Evolutionary conservation across 2,113 vertebrate genomes (phyloP).

Genomic region (Aramus guarauna): DNA sequence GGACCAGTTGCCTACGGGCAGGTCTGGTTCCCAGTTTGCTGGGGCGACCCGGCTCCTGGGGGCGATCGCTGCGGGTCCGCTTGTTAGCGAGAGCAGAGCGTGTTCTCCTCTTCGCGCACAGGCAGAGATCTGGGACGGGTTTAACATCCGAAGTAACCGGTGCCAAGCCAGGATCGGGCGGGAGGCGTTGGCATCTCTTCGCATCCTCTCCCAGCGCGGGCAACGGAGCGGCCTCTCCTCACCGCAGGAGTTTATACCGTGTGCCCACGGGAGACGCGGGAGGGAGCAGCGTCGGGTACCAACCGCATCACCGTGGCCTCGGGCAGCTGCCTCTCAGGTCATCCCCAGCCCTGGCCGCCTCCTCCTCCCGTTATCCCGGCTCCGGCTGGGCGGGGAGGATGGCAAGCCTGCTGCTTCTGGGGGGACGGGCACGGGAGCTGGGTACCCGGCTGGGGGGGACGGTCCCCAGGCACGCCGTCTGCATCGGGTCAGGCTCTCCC

Average conservation of each 20-base stretch:
- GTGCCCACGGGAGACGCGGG: accelerated
- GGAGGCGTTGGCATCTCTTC: background rate
- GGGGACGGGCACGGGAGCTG: accelerated
- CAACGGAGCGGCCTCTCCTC: accelerated
- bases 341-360: background rate
- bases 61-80: too few relatives aligned
- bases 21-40: too few relatives aligned
- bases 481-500: background rate
- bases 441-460: accelerated
- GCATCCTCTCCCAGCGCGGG: accelerated
- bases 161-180: accelerated
- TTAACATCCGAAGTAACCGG: background rate
- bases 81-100: accelerated
- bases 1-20: accelerated
- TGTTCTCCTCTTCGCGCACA: accelerated
- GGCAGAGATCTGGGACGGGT: background rate
- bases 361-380: background rate
- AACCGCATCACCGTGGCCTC: accelerated
- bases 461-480: background rate
- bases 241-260: accelerated
- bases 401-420: too few relatives aligned
- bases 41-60: too few relatives aligned
- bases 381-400: background rate
- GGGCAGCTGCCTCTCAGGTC: background rate
- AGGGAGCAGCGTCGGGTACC: background rate